Evolutionary conservation across 2,113 vertebrate genomes (phyloP), one percentile per base, ranked within the genome.

Genomic region (Calidris pugnax): DNA sequence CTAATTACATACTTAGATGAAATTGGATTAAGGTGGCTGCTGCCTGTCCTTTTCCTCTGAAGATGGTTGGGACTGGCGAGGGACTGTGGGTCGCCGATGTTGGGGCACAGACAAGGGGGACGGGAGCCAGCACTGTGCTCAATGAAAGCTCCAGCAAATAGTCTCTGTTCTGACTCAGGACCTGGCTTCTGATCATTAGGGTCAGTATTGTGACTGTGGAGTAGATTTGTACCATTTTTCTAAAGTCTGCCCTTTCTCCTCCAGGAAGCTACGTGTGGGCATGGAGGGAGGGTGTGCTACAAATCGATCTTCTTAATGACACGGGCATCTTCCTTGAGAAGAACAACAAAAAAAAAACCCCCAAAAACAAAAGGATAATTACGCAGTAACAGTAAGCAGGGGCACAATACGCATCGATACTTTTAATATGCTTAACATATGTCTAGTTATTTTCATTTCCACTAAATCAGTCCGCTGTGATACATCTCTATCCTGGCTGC

Each of bases 1-100:
- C 94, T 97, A 97, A 97, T 97, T 97, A 97, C 93, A 97, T 97
- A 96, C 82, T 97, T 91, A 81, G 78, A 91, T 93, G 81, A 97
- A 97, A 96, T 97, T 96, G 76, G 87, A 97, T 97, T 97, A 97
- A 96, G 95, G 96, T 94, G 95, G 85, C 89, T 94, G 94, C 87
- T 92, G 95, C 82, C 79, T 96, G 89, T 96, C 89, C 81, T 94
- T 90, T 91, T 60, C 69, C 85, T 95, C 85, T 95, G 86, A 94
- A 85, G 56, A 94, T 77, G 60, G 51, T 63, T 96, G 81, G 30
- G 76, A n/a, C 79, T 91, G 51, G 87, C 0, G 27, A 80, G 59
- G 50, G n/a, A 76, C 56, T 84, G 60, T 43, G 87, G 20, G 56
- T n/a, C 14, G 3, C 57, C 67, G 73, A 37, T 59, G 56, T 14